A percentile compares a stretch with the other conserved stretches of the same genome.
These are phyloP conservation scores for Scylla paramamosain DNA, from an alignment of 1,140 invertebrate species.

Conservation along the genomic window DNA sequence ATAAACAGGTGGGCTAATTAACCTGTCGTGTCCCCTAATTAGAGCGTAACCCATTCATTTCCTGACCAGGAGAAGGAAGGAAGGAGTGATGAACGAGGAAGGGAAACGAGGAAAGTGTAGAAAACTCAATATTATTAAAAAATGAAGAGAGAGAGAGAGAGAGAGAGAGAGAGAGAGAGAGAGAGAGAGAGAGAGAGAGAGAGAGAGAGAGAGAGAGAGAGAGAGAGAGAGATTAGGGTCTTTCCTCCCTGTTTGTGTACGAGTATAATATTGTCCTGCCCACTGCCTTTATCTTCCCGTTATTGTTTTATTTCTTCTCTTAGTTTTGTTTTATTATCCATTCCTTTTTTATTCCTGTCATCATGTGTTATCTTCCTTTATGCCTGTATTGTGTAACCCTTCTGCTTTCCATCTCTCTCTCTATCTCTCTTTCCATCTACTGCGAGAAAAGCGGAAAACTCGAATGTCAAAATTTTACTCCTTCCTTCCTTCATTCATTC, in stretches of 20 bases:
- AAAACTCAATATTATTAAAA: neutral
- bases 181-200: neutral
- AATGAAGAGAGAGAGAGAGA: neutral
- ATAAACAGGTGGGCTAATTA: neutral
- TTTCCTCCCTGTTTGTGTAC: too few relatives aligned
- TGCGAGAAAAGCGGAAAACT: too few relatives aligned
- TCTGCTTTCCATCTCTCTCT: neutral
- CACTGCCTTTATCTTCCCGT: too few relatives aligned
- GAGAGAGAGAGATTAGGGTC: neutral
- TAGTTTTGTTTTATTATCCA: neutral
- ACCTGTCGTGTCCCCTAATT: neutral
- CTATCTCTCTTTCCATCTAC: neutral
- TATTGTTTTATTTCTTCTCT: too few relatives aligned
- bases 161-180: constrained; percentile 4
- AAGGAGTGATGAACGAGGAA: neutral
- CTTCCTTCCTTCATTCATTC: too few relatives aligned
- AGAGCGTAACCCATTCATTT: neutral
- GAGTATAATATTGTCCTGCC: too few relatives aligned
- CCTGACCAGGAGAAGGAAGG: neutral
- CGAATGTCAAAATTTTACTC: too few relatives aligned
- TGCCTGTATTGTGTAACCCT: neutral
- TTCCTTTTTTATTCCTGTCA: neutral
- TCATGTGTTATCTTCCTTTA: neutral
- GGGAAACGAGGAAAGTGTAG: neutral
- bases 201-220: neutral